These are phyloP conservation scores for Heliconius eleuchia DNA, from an alignment of 1,140 invertebrate species.

Conservation along the genomic window DNA sequence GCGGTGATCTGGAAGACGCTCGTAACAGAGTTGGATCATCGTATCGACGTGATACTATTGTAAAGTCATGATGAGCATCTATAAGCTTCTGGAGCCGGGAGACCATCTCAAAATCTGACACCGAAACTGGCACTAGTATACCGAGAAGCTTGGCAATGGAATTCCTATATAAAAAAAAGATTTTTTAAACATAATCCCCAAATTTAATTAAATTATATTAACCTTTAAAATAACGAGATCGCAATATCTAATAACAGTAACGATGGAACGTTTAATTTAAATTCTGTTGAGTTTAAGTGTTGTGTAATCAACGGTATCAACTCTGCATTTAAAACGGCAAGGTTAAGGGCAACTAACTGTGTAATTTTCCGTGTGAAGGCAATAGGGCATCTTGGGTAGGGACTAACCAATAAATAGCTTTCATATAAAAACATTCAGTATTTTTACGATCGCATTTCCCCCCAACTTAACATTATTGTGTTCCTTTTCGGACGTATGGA, in stretches of 20 bases:
- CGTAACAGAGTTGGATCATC: conserved; percentile 84
- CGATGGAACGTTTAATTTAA: neutral
- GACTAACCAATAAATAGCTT: neutral
- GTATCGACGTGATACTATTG: conserved; percentile 86
- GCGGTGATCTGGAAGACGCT: conserved; percentile 79
- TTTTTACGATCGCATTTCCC: conserved; percentile 16
- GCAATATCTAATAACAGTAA: neutral
- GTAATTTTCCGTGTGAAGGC: conserved; percentile 33
- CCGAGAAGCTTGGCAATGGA: conserved; percentile 81
- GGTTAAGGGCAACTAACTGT: conserved; percentile 25
- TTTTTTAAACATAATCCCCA: neutral
- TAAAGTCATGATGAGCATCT: conserved; percentile 89
- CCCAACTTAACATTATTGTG: conserved; percentile 16
- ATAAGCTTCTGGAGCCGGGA: conserved; percentile 88
- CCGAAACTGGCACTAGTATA: conserved; percentile 85
- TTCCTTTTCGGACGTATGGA: neutral
- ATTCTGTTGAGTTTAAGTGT: conserved; percentile 21
- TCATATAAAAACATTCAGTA: conserved; percentile 14
- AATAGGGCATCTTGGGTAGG: conserved; percentile 12
- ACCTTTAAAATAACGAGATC: neutral
- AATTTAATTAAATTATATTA: conserved; percentile 5
- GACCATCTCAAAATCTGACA: conserved; percentile 89
- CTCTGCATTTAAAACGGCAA: conserved; percentile 33
- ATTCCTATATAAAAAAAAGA: conserved; percentile 51
- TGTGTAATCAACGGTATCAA: conserved; percentile 26